phyloP scores from a whole-genome alignment of 1,140 invertebrate species.

The Diprion similis region DNA sequence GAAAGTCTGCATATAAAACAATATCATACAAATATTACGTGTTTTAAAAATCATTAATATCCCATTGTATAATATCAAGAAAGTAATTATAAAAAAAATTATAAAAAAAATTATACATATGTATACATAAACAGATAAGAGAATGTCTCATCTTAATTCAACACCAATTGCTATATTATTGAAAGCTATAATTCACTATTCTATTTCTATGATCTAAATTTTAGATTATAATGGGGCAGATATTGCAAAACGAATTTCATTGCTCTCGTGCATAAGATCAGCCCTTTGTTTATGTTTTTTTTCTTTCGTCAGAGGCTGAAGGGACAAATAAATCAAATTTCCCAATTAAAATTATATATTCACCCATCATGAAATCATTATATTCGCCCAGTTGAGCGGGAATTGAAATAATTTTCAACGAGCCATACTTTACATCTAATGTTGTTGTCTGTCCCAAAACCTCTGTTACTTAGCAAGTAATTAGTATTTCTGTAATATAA shows the following conservation, averaged over 20 bases:
- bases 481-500: not conserved
- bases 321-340: not conserved
- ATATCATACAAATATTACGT: not conserved
- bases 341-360: not conserved
- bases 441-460: too few species aligned
- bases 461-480: too few species aligned
- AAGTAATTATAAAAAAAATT: not conserved
- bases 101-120: not conserved
- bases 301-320: not conserved
- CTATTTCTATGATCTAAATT: not conserved
- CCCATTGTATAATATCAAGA: not conserved
- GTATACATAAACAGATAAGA: not conserved
- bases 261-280: not conserved
- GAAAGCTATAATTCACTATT: conserved; percentile 8
- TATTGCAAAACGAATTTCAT: conserved; percentile 2
- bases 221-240: not conserved
- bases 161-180: conserved; percentile 1
- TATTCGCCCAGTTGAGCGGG: not conserved
- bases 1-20: not conserved
- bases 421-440: too few species aligned
- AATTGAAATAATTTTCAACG: too few species aligned
- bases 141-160: conserved; percentile 2
- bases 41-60: not conserved
- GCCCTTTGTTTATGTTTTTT: not conserved
- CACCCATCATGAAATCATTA: not conserved